Evolutionary conservation across 2,797 vertebrate species (phyloP).

Genomic region (Novumbra hubbsi): DNA sequence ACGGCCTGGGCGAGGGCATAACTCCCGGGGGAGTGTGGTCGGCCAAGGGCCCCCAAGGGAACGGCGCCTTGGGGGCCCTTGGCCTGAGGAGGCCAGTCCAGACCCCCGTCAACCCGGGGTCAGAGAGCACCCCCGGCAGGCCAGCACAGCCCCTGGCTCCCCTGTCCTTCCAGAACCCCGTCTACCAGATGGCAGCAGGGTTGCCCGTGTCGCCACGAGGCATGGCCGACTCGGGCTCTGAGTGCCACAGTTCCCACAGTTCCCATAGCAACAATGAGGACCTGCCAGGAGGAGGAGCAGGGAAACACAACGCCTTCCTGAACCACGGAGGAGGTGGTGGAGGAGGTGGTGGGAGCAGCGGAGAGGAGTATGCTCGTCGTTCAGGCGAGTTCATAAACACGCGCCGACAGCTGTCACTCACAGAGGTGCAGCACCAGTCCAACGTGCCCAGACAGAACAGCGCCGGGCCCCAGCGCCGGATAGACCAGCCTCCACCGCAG

Average conservation of each 20-base stretch:
- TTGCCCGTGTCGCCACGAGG: conserved; percentile 90
- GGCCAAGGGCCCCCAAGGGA: conserved; percentile 79
- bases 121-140: conserved; percentile 81
- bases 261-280: conserved; percentile 99
- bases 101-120: conserved; percentile 73
- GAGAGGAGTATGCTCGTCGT: conserved; percentile 85
- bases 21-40: conserved; percentile 79
- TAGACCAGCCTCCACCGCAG: conserved; percentile 87
- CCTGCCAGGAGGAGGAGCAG: conserved; percentile 71
- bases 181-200: conserved; percentile 98
- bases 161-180: conserved; percentile 97
- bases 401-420: conserved; percentile 88
- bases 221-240: conserved; percentile 90
- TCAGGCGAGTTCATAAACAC: conserved; percentile 83
- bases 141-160: conserved; percentile 90
- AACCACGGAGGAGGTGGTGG: conserved; percentile 50
- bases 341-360: conserved; percentile 65
- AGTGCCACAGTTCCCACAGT: conserved; percentile 97
- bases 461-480: conserved; percentile 88
- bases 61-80: conserved; percentile 72
- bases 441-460: conserved; percentile 91
- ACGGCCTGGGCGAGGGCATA: conserved; percentile 75
- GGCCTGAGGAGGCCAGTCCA: conserved; percentile 78
- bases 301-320: conserved; percentile 71
- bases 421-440: conserved; percentile 82